phyloP scores from a whole-genome alignment of 2,797 vertebrate species.

The Melanotaenia boesemani region DNA sequence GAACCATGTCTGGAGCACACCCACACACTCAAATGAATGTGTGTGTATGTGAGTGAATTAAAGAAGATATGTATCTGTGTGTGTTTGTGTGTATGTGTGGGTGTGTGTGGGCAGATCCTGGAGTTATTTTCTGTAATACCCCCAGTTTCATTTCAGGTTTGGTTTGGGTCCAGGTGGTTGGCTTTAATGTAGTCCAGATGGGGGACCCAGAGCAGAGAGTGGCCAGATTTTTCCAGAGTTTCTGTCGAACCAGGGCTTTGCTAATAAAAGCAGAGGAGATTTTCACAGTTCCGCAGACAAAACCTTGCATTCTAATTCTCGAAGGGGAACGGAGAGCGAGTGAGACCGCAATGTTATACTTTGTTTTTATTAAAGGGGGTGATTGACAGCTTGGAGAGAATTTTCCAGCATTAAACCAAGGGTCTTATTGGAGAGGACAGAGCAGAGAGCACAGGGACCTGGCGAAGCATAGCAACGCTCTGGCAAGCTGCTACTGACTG shows the following conservation, averaged over 20 bases:
- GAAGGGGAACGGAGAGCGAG: slow-evolving; percentile 81
- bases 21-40: slow-evolving; percentile 40
- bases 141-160: slow-evolving; percentile 87
- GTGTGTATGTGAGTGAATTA: slow-evolving; percentile 34
- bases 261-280: slow-evolving; percentile 87
- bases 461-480: slow-evolving; percentile 74
- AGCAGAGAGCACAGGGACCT: slow-evolving; percentile 79
- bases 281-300: slow-evolving; percentile 88
- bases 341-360: slow-evolving; percentile 87
- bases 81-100: slow-evolving; percentile 45
- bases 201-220: slow-evolving; percentile 75
- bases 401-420: slow-evolving; percentile 86
- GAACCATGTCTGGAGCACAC: slow-evolving; percentile 60
- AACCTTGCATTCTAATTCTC: slow-evolving; percentile 84
- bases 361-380: slow-evolving; percentile 88
- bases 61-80: slow-evolving; percentile 68
- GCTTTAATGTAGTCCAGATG: slow-evolving; percentile 87
- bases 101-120: slow-evolving; percentile 63
- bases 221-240: slow-evolving; percentile 86
- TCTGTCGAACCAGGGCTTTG: slow-evolving; percentile 78
- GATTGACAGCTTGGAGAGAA: slow-evolving; percentile 87
- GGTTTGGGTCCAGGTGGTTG: slow-evolving; percentile 86
- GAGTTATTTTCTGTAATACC: slow-evolving; percentile 85
- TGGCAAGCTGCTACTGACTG: slow-evolving; percentile 81
- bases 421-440: slow-evolving; percentile 85